phyloP scores from a whole-genome alignment of 2,888 invertebrate genomes.

The Latrodectus elegans region DNA sequence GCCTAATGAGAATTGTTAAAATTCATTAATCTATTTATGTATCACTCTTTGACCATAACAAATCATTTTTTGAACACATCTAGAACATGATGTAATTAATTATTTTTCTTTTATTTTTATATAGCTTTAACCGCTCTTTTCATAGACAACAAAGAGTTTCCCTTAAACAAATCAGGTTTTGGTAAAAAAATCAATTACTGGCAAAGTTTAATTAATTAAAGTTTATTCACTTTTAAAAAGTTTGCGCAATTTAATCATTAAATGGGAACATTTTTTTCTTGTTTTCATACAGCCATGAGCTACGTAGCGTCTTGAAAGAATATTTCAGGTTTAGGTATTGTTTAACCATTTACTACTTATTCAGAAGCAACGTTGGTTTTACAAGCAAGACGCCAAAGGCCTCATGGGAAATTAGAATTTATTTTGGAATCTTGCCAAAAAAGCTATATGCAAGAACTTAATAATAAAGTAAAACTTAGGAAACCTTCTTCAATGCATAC shows the following conservation, averaged over 20 bases:
- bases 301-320: neutral
- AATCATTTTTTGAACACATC: no score
- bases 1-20: no score
- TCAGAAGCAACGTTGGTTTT: neutral
- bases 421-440: neutral
- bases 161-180: neutral
- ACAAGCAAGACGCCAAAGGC: no score
- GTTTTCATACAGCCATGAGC: neutral
- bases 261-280: conserved; percentile 7
- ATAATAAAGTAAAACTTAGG: no score
- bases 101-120: neutral
- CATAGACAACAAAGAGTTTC: neutral
- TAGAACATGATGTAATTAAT: neutral
- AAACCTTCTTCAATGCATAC: no score
- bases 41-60: no score
- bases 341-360: neutral
- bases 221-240: neutral
- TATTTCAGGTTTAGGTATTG: neutral
- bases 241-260: conserved; percentile 17
- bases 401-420: neutral
- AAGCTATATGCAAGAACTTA: neutral
- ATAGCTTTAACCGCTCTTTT: neutral
- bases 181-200: neutral
- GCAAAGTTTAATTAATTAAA: neutral
- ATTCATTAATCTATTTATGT: no score